Evolutionary conservation across 2,113 vertebrate species (phyloP), one percentile per base, ranked within the genome.

Genomic region (Papio anubis): DNA sequence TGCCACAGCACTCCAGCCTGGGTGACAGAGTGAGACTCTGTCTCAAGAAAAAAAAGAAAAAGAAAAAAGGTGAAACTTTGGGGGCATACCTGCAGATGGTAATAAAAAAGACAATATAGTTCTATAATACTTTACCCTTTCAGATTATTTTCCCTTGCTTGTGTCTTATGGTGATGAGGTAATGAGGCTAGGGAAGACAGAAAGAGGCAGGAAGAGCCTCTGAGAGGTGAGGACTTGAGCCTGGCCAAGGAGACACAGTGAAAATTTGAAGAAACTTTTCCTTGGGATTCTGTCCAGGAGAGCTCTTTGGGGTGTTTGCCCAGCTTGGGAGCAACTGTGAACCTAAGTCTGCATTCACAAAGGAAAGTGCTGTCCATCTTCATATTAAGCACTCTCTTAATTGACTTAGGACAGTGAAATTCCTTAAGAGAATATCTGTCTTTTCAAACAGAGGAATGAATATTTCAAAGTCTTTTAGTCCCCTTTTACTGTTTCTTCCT

Each of bases 1-100:
- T 64, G 61, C 61, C 61, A 64, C 61, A 30, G 5, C 61, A 64
- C 61, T 92, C 59, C 61, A 64, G 11, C 61, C 12, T 64, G 61
- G 5, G 61, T 64, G 61, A 6, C 61, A 64, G 30, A 64, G 23
- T 79, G 57, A 89, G 35, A 93, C 88, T 86, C 94, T 88, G 78
- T 90, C 76, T 90, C 25, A 79, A 82, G 68, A 95, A 83, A 93
- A 6, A 97, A 96, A 92, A 23, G n/a, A 79, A 92, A 88, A 72
- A 72, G 88, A 40, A 80, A 73, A 90, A 23, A 68, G 8, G 8
- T 20, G 57, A 30, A 92, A 68, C 8, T 2, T 72, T 5, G 3
- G 18, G 52, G 8, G 10, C 2, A 17, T 30, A 32, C 7, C 23
- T 57, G 23, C 10, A 3, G 38, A 32, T 3, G 1, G 5, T 86